Evolutionary conservation across 2,888 invertebrate genomes (phyloP), one percentile per base, ranked within the genome.

Genomic region (Scaptomyza tumidula): DNA sequence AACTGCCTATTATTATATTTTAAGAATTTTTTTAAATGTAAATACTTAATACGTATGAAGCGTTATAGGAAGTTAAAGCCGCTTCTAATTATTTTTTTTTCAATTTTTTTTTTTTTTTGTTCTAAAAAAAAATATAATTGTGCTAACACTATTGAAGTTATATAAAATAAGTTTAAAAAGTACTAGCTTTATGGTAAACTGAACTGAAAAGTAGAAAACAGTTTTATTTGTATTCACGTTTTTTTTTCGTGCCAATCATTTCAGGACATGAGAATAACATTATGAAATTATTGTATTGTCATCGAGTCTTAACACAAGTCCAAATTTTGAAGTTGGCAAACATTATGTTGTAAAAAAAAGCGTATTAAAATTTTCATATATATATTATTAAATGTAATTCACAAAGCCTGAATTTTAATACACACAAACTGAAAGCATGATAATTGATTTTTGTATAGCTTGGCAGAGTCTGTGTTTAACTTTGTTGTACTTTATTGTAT

Each of bases 1-100:
- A 71, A 69, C 71, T 71, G 68, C 68, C 71, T 9, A 44, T 56
- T 53, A 52, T 37, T 41, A 54, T 54, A 19, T 19, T 41, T 50
- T 69, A 7, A 31, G 5, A 2, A 31, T 31, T 10, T 35, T 41
- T 45, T 46, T 19, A 41, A 39, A 41, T 63, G 54, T 46, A 29
- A 14, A 62, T 31, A 60, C 60, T 45, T 11, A 33, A 35, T 52
- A 35, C 41, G 29, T 41, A 19, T 50, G n/a, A 31, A 35, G 3
- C 10, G 10, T n/a, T 49, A 13, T 13, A 35, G 27, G 31, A 45
- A 39, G 45, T 37, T 37, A 45, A 54, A 33, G 37, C 16, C 50
- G n/a, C n/a, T n/a, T n/a, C n/a, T n/a, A n/a, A n/a, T n/a, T 41
- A 52, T 41, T 24, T 48, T 39, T 41, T 35, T 45, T 49, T 55